Evolutionary conservation across 2,888 invertebrate species (phyloP), one percentile per base, ranked within the genome.

Genomic region (Heteromurus nitidus): DNA sequence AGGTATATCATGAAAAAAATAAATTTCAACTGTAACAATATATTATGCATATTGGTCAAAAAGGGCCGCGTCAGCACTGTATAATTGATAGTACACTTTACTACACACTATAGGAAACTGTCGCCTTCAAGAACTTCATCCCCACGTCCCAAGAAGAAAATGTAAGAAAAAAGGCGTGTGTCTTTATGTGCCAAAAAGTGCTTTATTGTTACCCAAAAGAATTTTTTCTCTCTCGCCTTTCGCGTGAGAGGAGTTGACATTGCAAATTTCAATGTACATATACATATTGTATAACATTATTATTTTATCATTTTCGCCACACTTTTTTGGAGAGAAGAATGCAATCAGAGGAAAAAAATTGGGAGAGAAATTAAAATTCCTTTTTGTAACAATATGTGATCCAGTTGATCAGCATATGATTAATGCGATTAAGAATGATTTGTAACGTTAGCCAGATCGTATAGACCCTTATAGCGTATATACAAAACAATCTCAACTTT

Each of bases 131-230:
- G 36, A 36, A 36, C 5, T 36, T 13, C 36, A 9, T 36, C 36
- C n/a, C n/a, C n/a, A 47, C 5, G 36, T 47, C n/a, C 18, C 3
- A 13, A 47, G 47, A 13, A 9, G 3, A 22, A 53, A 53, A 53
- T 24, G 70, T 60, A 44, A 62, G 62, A 73, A n/a, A n/a, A 69
- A 62, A 50, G 62, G 62, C 73, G 73, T 62, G 50, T 50, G 73
- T 24, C 62, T 47, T 11, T 31, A 73, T 22, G 62, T 73, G 73
- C 73, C 62, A 62, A 73, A 70, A 73, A 73, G 47, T 36, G 20
- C 31, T 26, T 73, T 68, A 68, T 68, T 67, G 36, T 53, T 70
- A 20, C 42, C 42, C 16, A 30, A 47, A 26, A 44, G 2, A 36
- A 42, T 42, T 65, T 42, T 13, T 1, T 22, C 18, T 62, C n/a